These are phyloP conservation scores for Festucalex cinctus DNA, from an alignment of 2,113 vertebrate genomes.

Conservation along the genomic window DNA sequence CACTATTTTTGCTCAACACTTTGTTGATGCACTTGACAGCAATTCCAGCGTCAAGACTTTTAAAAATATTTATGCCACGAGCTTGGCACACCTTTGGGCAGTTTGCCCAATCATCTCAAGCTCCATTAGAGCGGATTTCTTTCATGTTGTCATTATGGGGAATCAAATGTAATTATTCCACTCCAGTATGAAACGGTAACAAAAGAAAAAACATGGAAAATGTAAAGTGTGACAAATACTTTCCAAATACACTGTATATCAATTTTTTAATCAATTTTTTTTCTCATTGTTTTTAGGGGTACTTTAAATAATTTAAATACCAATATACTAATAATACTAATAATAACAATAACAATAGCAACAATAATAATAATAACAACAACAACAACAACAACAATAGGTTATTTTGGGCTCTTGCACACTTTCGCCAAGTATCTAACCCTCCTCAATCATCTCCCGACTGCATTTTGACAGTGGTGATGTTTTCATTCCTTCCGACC, in stretches of 20 bases:
- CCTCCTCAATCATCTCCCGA: constrained; percentile 41
- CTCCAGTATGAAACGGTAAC: not conserved
- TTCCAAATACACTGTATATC: not conserved
- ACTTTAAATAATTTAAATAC: not conserved
- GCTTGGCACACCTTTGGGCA: not conserved
- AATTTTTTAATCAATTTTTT: no score
- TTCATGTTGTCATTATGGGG: not conserved
- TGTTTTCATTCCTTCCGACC: constrained; percentile 77
- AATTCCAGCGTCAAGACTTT: not conserved
- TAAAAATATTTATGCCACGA: not conserved
- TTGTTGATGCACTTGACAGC: not conserved
- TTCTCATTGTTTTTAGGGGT: not conserved
- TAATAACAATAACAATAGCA: no score
- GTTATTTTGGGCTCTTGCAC: constrained; percentile 27
- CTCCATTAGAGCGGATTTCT: not conserved
- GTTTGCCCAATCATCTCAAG: not conserved
- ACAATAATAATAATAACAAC: no score
- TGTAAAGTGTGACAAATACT: not conserved
- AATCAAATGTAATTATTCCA: not conserved
- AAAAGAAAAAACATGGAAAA: not conserved
- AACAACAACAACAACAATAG: no score
- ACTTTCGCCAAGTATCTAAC: constrained; percentile 32
- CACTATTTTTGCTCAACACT: not conserved
- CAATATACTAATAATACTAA: not conserved
- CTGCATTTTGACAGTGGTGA: constrained; percentile 60